Conservation (phyloP, 2,797 vertebrate species). For the Peromyscus aztecus region DNA sequence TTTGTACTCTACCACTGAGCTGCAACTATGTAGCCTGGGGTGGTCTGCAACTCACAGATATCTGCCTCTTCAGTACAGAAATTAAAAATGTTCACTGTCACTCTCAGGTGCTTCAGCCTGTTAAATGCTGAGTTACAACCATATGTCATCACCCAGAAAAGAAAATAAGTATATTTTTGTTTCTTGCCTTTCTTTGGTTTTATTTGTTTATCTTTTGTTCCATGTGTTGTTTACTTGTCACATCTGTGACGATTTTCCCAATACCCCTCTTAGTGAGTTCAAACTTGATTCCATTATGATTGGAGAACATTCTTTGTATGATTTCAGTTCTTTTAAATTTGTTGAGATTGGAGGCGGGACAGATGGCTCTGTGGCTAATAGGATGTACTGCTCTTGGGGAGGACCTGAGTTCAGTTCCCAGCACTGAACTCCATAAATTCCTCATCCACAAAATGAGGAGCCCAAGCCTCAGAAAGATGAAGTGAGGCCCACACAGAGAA, state of each 20-base stretch:
- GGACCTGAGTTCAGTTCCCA: background rate
- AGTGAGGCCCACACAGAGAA: background rate
- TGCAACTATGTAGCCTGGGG: background rate
- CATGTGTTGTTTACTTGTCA: slow-evolving; percentile 27
- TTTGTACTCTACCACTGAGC: background rate
- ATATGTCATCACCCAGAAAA: background rate
- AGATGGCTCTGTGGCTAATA: background rate
- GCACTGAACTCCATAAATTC: slow-evolving; percentile 19
- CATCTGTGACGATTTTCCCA: slow-evolving; percentile 13
- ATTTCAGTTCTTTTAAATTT: background rate
- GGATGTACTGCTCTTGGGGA: background rate
- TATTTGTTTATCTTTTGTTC: slow-evolving; percentile 25
- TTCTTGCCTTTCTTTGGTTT: background rate
- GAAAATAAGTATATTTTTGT: background rate
- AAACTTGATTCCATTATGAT: slow-evolving; percentile 23
- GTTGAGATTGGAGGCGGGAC: background rate
- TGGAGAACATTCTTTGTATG: background rate
- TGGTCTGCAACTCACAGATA: background rate
- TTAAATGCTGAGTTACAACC: background rate
- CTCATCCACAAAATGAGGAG: background rate
- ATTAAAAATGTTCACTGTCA: background rate
- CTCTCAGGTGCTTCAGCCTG: too few relatives aligned
- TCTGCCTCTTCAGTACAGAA: background rate
- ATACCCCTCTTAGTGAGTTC: slow-evolving; percentile 33
- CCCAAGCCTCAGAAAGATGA: background rate